Base-by-base conservation (phyloP, 2,113 vertebrate genomes). In the Tympanuchus pallidicinctus region DNA sequence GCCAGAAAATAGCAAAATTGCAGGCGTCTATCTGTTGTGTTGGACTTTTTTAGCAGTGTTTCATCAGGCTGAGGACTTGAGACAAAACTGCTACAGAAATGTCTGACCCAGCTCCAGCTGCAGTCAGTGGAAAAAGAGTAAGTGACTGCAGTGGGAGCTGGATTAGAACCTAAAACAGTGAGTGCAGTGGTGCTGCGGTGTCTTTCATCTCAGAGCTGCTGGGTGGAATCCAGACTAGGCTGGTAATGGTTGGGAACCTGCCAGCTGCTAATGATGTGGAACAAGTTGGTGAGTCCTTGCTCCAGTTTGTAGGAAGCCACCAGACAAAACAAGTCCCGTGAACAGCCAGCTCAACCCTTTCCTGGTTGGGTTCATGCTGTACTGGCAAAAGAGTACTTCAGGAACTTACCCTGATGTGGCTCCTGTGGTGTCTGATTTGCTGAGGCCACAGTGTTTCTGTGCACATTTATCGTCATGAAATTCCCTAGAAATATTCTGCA, bases 321-420 rank as follows among this genome's bases (percentile, higher is more conserved):
- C 94, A 95, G 96, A 96, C 96, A 96, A 95, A 96, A 96, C 94
- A 95, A 95, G 85, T 70, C 77, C 94, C 88, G 73, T 64, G 82
- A 95, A 93, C 43, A 90, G 90, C 60, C 82, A 89, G 67, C 75
- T 91, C 72, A 50, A 64, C 32, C 64, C 79, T 80, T 80, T 88
- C 91, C 89, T 76, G 64, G 56, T 89, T 76, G 75, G 84, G 94
- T 81, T 95, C 32, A 42, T 24, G 85, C 56, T 76, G 82, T 80
- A 60, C 84, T 57, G 83, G 66, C 92, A 92, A 79, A 67, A 63
- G n/a, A 92, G 91, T 47, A 77, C 81, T 92, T 96, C 52, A 89
- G 89, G 63, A 92, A 92, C 86, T 90, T 79, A 52, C 48, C 90
- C 86, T 90, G 40, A 93, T 92, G 95, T 93, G 94, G 92, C 89